Evolutionary conservation across 2,113 vertebrate species (phyloP), one percentile per base, ranked within the genome.

Genomic region (Cyanoramphus novaezelandiae): DNA sequence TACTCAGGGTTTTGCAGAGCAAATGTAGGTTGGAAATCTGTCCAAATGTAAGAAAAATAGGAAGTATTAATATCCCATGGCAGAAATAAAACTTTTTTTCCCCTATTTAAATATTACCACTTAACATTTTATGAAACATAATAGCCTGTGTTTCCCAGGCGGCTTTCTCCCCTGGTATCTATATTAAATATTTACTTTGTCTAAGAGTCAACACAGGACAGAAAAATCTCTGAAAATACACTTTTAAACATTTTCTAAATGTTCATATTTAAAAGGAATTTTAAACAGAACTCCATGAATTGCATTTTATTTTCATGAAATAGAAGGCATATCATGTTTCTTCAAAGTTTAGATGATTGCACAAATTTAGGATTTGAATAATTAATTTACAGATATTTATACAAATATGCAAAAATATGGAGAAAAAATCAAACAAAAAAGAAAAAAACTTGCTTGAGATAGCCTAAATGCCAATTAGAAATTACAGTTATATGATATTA

Each of bases 101-200:
- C 6, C 27, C 4, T 28, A 33, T 7, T 84, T 80, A 80, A 79
- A 77, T 91, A 87, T 80, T 93, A 4, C 57, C 13, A 49, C 28
- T 91, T 80, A 93, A 82, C 41, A 77, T 90, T 93, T 92, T 74
- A 88, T 92, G 59, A 94, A 93, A 77, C 62, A 59, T 63, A 77
- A 86, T 88, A 65, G 60, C 43, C 13, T 53, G 10, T 74, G 62
- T 59, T 92, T 64, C 94, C 71, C 90, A 83, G 53, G 37, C 94
- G 92, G 53, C 37, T 83, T 92, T 82, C n/a, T 93, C 90, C 76
- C 82, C 35, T 88, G 63, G 24, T 83, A 52, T 52, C 41, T 50
- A 64, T 39, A 83, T 95, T 86, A 96, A 97, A 94, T 92, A 93
- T 85, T 96, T 95, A 92, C 31, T 79, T 87, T 83, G 49, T 76